Evolutionary conservation across 2,113 vertebrate genomes (phyloP).

Genomic region (Sturnira hondurensis): DNA sequence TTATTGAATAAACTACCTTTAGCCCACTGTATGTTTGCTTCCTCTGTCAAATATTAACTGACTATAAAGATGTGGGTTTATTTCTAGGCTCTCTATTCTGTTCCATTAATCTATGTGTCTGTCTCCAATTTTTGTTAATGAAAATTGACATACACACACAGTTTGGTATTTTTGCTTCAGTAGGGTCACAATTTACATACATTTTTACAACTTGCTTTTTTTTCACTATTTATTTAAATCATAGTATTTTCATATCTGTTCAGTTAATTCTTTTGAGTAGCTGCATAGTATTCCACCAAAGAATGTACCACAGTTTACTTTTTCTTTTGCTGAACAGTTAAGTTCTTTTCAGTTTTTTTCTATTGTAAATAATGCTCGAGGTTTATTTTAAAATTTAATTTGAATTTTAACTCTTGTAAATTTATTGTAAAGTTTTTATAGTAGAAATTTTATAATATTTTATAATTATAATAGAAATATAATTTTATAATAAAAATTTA

Average conservation of each 20-base stretch:
- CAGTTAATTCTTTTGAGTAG: conserved; percentile 14
- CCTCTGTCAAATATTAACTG: too few relatives aligned
- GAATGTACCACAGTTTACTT: background rate
- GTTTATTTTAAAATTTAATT: conserved; percentile 40
- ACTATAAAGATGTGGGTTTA: too few relatives aligned
- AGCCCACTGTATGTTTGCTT: too few relatives aligned
- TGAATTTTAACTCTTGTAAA: background rate
- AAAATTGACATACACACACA: background rate
- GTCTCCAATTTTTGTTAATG: background rate
- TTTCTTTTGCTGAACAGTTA: background rate
- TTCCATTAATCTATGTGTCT: too few relatives aligned
- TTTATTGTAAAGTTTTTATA: background rate
- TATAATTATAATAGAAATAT: too few relatives aligned
- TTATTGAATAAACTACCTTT: too few relatives aligned
- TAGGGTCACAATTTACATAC: background rate
- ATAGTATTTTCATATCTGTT: background rate
- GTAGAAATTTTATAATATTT: background rate
- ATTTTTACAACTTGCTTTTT: background rate
- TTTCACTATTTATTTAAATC: background rate
- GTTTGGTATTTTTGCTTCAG: background rate
- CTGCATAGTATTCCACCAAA: background rate
- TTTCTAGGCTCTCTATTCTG: too few relatives aligned
- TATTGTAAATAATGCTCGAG: background rate
- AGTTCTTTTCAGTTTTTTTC: background rate
- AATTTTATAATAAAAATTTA: background rate